Evolutionary conservation across 2,888 invertebrate genomes (phyloP), one percentile per base, ranked within the genome.

Genomic region (Mesorhabditis sp.): DNA sequence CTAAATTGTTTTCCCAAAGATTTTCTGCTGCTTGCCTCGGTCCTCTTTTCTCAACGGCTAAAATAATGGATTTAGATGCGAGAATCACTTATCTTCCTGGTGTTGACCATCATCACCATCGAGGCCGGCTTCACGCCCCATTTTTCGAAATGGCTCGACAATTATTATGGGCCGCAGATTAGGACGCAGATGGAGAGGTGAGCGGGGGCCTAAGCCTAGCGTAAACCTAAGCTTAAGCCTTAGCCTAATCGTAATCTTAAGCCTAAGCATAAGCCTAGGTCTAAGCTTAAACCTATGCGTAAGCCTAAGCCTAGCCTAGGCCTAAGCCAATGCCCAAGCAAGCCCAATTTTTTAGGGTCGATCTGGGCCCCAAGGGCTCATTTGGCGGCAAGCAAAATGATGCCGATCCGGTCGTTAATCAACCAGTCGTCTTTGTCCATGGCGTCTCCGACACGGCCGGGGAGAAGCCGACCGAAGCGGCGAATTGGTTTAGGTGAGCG

Each of bases 381-480:
- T 85, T 83, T 50, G 84, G 84, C 7, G 84, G 84, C 2, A 80
- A 77, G 62, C 65, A 62, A n/a, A 63, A 67, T 15, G 45, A 73
- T 45, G 64, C 71, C 43, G 82, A 84, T n/a, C 62, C 69, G 10
- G 65, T 85, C 58, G 68, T 66, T 3, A 76, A 80, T 62, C 84
- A 84, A 61, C 84, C 84, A 4, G 76, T 84, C 42, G 77, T 84
- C 43, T 81, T 84, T 67, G 84, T 84, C 13, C 84, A 84, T 70
- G 84, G 83, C 28, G 84, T 84, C 3, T 81, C 81, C 4, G 83
- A 85, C 72, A 78, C 78, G 5, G 84, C 84, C 44, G 82, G 84
- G 5, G 82, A 83, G 61, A 80, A 78, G 67, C 80, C 81, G 74
- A 72, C 73, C n/a, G 70, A 73, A 50, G 78, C 80, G 4, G 82